These are phyloP conservation scores for Chlorodrepanis virens DNA, from an alignment of 2,113 vertebrate species.

Conservation along the genomic window DNA sequence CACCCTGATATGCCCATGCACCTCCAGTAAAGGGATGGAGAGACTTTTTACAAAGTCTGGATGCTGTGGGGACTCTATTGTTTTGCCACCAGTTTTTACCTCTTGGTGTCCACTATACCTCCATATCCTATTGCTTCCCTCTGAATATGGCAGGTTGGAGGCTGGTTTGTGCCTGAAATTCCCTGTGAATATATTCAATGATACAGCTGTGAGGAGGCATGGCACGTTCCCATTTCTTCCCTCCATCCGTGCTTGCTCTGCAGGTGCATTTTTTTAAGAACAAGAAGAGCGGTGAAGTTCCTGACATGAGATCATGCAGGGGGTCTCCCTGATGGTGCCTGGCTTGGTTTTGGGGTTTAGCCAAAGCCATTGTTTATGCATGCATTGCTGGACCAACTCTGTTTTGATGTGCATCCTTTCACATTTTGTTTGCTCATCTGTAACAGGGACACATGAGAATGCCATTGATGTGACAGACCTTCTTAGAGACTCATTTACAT, in stretches of 20 bases:
- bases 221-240: neutral
- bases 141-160: neutral
- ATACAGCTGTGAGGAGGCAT: neutral
- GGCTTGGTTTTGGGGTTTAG: neutral
- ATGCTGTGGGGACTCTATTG: neutral
- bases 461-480: neutral
- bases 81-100: neutral
- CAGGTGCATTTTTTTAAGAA: neutral
- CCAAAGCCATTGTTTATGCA: neutral
- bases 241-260: neutral
- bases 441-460: fast-evolving
- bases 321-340: neutral
- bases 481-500: neutral
- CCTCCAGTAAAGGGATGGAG: neutral
- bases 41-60: neutral
- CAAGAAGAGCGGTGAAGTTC: neutral
- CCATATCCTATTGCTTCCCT: neutral
- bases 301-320: neutral
- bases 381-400: fast-evolving
- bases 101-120: neutral
- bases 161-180: neutral
- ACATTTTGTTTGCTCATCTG: neutral
- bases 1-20: fast-evolving
- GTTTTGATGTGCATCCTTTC: neutral
- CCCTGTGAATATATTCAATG: neutral